Evolutionary conservation across 2,888 invertebrate genomes (phyloP).

Genomic region (Amaurobius ferox): DNA sequence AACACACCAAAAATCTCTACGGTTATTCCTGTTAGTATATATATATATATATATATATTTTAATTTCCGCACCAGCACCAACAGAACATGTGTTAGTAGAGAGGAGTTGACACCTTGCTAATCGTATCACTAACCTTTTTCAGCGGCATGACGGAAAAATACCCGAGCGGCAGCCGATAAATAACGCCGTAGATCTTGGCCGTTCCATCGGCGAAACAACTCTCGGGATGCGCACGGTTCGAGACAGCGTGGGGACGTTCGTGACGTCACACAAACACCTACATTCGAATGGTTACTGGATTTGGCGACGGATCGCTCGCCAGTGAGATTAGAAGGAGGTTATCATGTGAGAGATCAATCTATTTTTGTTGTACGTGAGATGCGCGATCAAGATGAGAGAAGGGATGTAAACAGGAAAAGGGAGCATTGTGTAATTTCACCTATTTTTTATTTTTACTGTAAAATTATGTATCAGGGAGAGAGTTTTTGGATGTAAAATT

Average conservation of each 20-base stretch:
- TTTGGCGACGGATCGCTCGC: conserved; percentile 16
- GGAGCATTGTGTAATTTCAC: too few species aligned
- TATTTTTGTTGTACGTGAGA: too few species aligned
- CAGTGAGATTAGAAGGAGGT: neutral
- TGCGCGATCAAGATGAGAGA: too few species aligned
- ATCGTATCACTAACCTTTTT: conserved; percentile 57
- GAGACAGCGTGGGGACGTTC: conserved; percentile 66
- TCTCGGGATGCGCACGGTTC: conserved; percentile 35
- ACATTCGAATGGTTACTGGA: conserved; percentile 3
- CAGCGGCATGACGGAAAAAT: conserved; percentile 54
- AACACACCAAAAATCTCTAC: neutral
- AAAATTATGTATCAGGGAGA: too few species aligned
- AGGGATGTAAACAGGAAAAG: too few species aligned
- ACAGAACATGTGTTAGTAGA: conserved; percentile 20
- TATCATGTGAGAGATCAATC: neutral
- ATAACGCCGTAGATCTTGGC: conserved; percentile 7
- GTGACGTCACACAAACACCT: conserved; percentile 50
- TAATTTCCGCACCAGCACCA: neutral
- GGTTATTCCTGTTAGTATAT: neutral
- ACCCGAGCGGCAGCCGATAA: neutral
- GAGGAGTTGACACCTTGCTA: neutral
- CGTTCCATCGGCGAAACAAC: conserved; percentile 21
- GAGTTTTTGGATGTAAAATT: too few species aligned
- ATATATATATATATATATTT: neutral
- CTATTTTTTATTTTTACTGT: too few species aligned